phyloP scores from a whole-genome alignment of 2,888 invertebrate genomes.

The Poecilus cupreus region DNA sequence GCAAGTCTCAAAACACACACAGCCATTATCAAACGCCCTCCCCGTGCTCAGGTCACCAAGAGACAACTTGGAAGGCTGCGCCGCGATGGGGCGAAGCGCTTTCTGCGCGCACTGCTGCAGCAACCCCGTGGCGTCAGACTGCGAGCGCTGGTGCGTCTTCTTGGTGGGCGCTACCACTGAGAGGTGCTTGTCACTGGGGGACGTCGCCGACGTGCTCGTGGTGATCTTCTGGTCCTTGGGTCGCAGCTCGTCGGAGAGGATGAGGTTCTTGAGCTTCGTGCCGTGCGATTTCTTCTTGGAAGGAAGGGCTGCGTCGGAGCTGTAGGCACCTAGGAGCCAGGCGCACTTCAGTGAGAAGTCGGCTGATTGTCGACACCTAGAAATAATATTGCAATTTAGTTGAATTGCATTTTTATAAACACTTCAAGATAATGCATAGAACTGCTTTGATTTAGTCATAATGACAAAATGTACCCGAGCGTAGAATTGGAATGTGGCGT shows the following conservation, averaged over 20 bases:
- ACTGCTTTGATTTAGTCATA: too few species aligned
- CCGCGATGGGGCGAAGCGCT: conserved; percentile 61
- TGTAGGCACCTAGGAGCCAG: conserved; percentile 97
- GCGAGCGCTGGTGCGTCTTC: conserved; percentile 89
- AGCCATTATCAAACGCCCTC: conserved; percentile 97
- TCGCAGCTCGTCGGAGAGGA: conserved; percentile 80
- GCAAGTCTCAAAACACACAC: conserved; percentile 92
- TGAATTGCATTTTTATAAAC: too few species aligned
- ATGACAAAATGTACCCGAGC: too few species aligned
- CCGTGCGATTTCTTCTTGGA: conserved; percentile 85
- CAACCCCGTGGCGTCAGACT: conserved; percentile 87
- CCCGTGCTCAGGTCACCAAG: conserved; percentile 95
- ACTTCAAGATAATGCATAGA: too few species aligned
- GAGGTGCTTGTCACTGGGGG: conserved; percentile 65
- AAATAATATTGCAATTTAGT: conserved; percentile 62
- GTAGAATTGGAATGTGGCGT: too few species aligned
- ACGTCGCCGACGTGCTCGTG: conserved; percentile 36
- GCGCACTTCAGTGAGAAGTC: conserved; percentile 97
- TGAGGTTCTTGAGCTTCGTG: conserved; percentile 83
- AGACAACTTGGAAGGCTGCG: conserved; percentile 77
- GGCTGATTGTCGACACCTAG: conserved; percentile 92
- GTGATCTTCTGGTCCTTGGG: conserved; percentile 65
- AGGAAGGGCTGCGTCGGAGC: conserved; percentile 81
- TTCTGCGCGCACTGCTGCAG: conserved; percentile 69
- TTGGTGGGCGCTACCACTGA: conserved; percentile 73